Percentiles rank a stretch among this genome's conserved stretches.
phyloP scores from a whole-genome alignment of 1,140 invertebrate species.

The Onthophagus taurus region DNA sequence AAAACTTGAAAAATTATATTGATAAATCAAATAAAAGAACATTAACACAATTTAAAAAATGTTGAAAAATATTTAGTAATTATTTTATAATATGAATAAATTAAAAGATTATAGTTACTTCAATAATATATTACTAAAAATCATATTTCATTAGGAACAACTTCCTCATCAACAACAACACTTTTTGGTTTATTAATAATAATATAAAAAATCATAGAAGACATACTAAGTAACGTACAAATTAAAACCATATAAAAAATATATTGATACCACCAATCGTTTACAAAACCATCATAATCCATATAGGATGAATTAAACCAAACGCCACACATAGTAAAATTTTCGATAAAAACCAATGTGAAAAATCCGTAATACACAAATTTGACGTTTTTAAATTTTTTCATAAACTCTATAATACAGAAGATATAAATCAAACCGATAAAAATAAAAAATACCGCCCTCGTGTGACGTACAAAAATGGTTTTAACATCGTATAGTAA shows the following conservation, averaged over 20 bases:
- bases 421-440: conserved; percentile 62
- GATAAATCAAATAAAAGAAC: no score
- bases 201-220: conserved; percentile 31
- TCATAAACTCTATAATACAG: conserved; percentile 63
- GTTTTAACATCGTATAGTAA: conserved; percentile 32
- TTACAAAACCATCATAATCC: conserved; percentile 44
- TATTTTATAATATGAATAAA: no score
- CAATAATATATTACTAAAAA: no score
- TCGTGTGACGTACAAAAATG: conserved; percentile 25
- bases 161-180: conserved; percentile 21
- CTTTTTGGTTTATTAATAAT: conserved; percentile 26
- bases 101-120: no score
- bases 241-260: conserved; percentile 43
- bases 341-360: conserved; percentile 53
- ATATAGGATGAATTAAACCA: conserved; percentile 47
- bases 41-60: no score
- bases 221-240: conserved; percentile 25
- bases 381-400: conserved; percentile 58
- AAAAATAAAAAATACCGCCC: conserved; percentile 48
- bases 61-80: no score
- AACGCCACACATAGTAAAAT: conserved; percentile 48
- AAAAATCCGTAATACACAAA: conserved; percentile 56
- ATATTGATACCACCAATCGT: conserved; percentile 50
- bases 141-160: no score
- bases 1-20: no score